Conservation (phyloP, 2,113 vertebrate genomes). For the Lasiurus cinereus region DNA sequence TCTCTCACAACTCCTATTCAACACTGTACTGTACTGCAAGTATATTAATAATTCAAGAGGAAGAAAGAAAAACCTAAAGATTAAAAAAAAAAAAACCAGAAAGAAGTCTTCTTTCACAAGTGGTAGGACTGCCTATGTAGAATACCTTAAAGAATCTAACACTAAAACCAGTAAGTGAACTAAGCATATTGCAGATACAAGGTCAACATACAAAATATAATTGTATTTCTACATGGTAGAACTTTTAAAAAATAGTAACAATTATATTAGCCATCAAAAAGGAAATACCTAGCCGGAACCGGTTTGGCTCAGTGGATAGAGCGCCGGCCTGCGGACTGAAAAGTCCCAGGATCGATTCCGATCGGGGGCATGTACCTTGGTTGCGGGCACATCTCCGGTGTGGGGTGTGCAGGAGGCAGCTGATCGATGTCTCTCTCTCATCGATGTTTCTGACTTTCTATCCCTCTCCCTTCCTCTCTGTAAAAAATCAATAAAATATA, state of each 20-base stretch:
- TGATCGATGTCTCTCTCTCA: too few species aligned
- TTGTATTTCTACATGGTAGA: slow-evolving; percentile 15
- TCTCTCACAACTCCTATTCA: neutral
- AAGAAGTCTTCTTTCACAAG: neutral
- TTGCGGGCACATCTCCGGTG: too few species aligned
- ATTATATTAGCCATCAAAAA: slow-evolving; percentile 27
- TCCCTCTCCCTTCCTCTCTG: too few species aligned
- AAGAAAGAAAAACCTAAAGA: neutral
- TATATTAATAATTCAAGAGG: neutral
- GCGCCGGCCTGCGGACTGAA: too few species aligned
- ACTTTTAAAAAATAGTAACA: slow-evolving; percentile 29
- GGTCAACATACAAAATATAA: slow-evolving; percentile 44
- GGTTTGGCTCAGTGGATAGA: too few species aligned
- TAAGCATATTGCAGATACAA: neutral
- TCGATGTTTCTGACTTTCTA: too few species aligned
- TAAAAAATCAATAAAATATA: too few species aligned
- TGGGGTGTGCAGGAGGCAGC: too few species aligned
- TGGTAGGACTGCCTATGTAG: neutral
- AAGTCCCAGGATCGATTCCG: too few species aligned
- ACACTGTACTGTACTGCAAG: neutral
- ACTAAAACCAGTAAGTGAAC: slow-evolving; percentile 22
- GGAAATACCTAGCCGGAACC: neutral
- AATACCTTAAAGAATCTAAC: neutral
- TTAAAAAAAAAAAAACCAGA: too few species aligned
- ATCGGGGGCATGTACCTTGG: too few species aligned